Base-by-base conservation (phyloP, 2,888 invertebrate species). In the Papilio gigon region DNA sequence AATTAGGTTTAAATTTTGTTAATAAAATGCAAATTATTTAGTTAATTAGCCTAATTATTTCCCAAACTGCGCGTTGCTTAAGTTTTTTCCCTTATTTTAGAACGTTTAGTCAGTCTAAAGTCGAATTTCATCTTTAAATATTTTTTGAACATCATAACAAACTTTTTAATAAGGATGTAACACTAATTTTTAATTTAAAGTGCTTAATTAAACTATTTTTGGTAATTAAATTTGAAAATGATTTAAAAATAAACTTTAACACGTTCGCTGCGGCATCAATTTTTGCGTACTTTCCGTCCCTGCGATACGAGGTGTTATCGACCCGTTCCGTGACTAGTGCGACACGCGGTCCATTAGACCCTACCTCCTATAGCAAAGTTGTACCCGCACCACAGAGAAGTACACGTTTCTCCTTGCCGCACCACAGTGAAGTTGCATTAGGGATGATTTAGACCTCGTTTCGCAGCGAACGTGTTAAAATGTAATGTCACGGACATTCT, bases 11-110 rank as follows among this genome's bases (percentile, higher is more conserved):
- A 40, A 40, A 63, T 35, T 63, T 9, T 47, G 63, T 44, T 50
- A 33, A 37, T 37, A 50, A 56, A 53, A n/a, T 33, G 37, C 9
- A 40, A 37, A 56, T 37, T 56, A 58, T 58, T 56, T 17, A 37
- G 53, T 56, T 65, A 65, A 56, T 58, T 58, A 58, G 56, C 30
- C 58, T 65, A 65, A 65, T 65, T 65, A 58, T 58, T 65, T 56
- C 27, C 33, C 27, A 58, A 65, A 30, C 20, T 65, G 20, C 11
- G 47, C 11, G 62, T 35, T 33, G 37, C n/a, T 56, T 56, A 56
- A 63, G 47, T 63, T 63, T 14, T 8, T 33, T 11, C 22, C 25
- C 22, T 62, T 50, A 50, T 50, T 63, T 56, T 30, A 30, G 9
- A 9, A 30, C 17, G 4, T 56, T 56, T 30, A 56, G n/a, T 30